phyloP scores from a whole-genome alignment of 2,113 vertebrate species.

The Gallinago jamesoni region DNA sequence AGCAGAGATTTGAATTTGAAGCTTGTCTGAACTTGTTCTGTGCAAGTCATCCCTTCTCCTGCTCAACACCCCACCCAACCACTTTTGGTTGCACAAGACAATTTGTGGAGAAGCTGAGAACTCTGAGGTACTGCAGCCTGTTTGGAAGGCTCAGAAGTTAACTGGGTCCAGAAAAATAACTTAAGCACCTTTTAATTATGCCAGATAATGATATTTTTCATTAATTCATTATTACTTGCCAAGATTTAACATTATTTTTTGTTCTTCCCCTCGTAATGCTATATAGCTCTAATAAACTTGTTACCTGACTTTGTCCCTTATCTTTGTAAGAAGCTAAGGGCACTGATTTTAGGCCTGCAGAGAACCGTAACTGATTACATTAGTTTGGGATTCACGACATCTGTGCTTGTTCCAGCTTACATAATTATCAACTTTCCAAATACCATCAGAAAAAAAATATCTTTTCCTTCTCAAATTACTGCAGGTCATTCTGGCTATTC shows the following conservation, averaged over 20 bases:
- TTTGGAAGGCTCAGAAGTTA: not conserved
- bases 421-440: not conserved
- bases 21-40: not conserved
- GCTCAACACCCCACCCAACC: not conserved
- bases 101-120: not conserved
- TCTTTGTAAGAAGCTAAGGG: not conserved
- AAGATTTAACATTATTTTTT: not conserved
- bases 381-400: not conserved
- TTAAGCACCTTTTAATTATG: not conserved
- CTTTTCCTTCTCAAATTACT: not conserved
- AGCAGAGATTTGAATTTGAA: not conserved
- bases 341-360: not conserved
- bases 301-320: not conserved
- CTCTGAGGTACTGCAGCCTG: not conserved
- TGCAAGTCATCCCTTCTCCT: not conserved
- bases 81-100: not conserved
- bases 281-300: not conserved
- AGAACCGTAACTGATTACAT: not conserved
- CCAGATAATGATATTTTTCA: not conserved
- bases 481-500: not conserved
- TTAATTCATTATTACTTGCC: not conserved
- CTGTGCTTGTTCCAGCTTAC: not conserved
- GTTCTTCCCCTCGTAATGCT: not conserved
- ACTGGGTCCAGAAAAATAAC: not conserved
- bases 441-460: not conserved